These are phyloP conservation scores for Blennius ocellaris DNA, from an alignment of 2,113 vertebrate species.

Conservation along the genomic window DNA sequence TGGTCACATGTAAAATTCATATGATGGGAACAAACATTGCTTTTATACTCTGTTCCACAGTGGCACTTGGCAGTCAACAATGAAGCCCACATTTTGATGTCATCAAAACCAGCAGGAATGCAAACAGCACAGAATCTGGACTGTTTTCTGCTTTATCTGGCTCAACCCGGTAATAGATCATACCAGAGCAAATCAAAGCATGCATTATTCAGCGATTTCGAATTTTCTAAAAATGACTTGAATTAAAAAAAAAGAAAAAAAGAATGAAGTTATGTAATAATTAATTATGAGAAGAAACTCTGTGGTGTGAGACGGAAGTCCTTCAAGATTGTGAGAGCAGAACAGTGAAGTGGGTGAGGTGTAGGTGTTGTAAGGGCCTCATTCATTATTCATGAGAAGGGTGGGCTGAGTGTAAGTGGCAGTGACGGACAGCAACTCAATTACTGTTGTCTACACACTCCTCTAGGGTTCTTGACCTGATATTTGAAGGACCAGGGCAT, in stretches of 20 bases:
- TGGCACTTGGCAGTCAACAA: slow-evolving; percentile 67
- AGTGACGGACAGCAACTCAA: slow-evolving; percentile 70
- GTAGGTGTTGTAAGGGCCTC: slow-evolving; percentile 72
- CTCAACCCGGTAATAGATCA: background rate
- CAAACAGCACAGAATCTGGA: slow-evolving; percentile 40
- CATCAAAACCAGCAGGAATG: slow-evolving; percentile 74
- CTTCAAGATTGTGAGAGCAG: slow-evolving; percentile 48
- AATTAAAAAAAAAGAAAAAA: too few relatives aligned
- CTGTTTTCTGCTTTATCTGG: slow-evolving; percentile 41
- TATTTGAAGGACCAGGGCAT: slow-evolving; percentile 52
- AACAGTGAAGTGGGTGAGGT: slow-evolving; percentile 61
- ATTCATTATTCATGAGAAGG: slow-evolving; percentile 80
- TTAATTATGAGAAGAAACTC: slow-evolving; percentile 5
- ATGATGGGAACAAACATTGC: slow-evolving; percentile 74
- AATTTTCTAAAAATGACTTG: too few relatives aligned
- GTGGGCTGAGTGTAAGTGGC: slow-evolving; percentile 74
- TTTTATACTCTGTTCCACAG: slow-evolving; percentile 63
- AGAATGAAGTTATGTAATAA: too few relatives aligned
- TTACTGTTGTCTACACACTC: slow-evolving; percentile 68
- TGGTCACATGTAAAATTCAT: slow-evolving; percentile 70
- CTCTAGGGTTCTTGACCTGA: slow-evolving; percentile 62
- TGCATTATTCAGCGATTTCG: background rate
- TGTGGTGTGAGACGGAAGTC: slow-evolving; percentile 10
- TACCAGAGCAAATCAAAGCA: background rate
- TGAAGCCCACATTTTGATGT: slow-evolving; percentile 82